Evolutionary conservation across 1,140 invertebrate genomes (phyloP).

Genomic region (Schmidtea mediterranea): DNA sequence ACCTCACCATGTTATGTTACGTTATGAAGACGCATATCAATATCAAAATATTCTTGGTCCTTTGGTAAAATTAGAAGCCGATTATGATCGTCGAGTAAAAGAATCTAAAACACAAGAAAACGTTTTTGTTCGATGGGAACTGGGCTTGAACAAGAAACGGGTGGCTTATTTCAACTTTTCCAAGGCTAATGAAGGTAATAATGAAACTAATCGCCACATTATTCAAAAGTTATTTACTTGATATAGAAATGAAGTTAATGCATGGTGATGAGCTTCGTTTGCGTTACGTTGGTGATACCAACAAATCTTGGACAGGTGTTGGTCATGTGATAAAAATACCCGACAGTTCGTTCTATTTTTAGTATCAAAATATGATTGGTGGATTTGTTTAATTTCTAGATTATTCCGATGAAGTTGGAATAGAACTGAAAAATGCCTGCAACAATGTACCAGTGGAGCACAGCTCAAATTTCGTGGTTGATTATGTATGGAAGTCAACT

Average conservation of each 20-base stretch:
- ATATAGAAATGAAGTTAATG: conserved; percentile 82
- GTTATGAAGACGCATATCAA: conserved; percentile 92
- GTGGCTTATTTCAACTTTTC: conserved; percentile 85
- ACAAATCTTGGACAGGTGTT: conserved; percentile 64
- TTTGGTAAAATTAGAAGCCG: conserved; percentile 78
- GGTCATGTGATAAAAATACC: conserved; percentile 92
- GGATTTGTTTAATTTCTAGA: conserved; percentile 25
- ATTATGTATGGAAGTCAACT: conserved; percentile 98
- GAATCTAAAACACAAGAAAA: conserved; percentile 95
- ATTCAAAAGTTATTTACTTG: conserved; percentile 5
- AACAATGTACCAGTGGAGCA: conserved; percentile 47
- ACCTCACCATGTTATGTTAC: conserved; percentile 44
- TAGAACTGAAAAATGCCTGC: conserved; percentile 67
- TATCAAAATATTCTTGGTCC: conserved; percentile 96
- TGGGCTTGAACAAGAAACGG: conserved; percentile 85
- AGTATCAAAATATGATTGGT: too few relatives aligned
- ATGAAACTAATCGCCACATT: conserved; percentile 8
- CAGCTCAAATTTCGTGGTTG: conserved; percentile 78
- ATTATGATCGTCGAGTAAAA: conserved; percentile 88
- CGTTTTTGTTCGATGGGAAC: conserved; percentile 89
- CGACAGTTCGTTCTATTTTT: conserved; percentile 38
- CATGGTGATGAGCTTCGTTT: conserved; percentile 85
- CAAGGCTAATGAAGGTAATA: conserved; percentile 59
- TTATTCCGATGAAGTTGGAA: conserved; percentile 84
- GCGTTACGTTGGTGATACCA: conserved; percentile 66